Percentiles rank a stretch among this genome's conserved stretches.
phyloP scores from a whole-genome alignment of 1,140 invertebrate species.

The Brevipalpus yothersi region DNA sequence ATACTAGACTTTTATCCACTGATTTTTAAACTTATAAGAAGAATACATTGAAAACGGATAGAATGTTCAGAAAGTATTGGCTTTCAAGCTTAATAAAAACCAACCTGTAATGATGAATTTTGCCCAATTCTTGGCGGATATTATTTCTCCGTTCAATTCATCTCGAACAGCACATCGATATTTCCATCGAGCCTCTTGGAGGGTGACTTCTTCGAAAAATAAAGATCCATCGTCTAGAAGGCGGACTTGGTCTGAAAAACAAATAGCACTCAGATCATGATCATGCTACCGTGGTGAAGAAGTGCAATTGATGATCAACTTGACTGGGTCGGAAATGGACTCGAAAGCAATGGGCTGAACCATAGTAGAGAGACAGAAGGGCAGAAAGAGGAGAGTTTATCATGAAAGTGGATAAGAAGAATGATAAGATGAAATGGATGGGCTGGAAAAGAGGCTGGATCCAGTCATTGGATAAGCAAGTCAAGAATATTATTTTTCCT shows the following conservation, averaged over 20 bases:
- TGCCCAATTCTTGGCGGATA: slow-evolving; percentile 72
- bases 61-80: not conserved
- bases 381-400: not conserved
- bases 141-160: slow-evolving; percentile 68
- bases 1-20: not conserved
- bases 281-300: not conserved
- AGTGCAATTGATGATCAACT: not conserved
- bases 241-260: slow-evolving; percentile 7
- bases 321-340: not conserved
- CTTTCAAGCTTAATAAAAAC: not conserved
- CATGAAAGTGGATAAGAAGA: not conserved
- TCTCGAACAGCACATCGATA: slow-evolving; percentile 84
- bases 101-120: slow-evolving; percentile 40
- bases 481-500: not conserved
- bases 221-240: slow-evolving; percentile 8
- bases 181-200: slow-evolving; percentile 8
- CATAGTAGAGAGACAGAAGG: not conserved
- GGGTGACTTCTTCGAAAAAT: slow-evolving; percentile 7
- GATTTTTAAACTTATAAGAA: not conserved
- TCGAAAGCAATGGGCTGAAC: not conserved
- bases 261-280: not conserved
- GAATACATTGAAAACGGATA: not conserved
- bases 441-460: not conserved
- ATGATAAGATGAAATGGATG: not conserved
- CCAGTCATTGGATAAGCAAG: not conserved